phyloP scores from a whole-genome alignment of 1,140 invertebrate species.

The Druon quercuslanigerum region DNA sequence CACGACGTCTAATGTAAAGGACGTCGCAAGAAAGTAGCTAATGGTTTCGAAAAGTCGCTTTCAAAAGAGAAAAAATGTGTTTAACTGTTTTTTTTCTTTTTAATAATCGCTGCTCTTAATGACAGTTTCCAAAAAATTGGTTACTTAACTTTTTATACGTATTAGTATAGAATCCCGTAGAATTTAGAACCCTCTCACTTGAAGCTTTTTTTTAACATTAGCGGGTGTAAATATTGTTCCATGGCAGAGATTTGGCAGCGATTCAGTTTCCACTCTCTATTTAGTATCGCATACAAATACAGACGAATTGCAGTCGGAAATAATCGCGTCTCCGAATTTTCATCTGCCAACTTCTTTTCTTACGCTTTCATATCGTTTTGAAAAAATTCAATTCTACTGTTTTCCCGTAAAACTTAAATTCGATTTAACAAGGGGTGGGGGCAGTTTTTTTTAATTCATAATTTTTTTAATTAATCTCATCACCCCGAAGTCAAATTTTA shows the following conservation, averaged over 20 bases:
- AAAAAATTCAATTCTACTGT: constrained; percentile 3
- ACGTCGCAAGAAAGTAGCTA: constrained; percentile 28
- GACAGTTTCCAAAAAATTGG: constrained; percentile 24
- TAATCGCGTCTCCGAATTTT: constrained; percentile 5
- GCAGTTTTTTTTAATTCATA: no score
- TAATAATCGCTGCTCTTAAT: not conserved
- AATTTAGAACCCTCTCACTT: not conserved
- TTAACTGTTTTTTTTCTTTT: constrained; percentile 4
- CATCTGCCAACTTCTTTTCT: not conserved
- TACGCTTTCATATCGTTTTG: not conserved
- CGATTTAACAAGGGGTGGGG: not conserved
- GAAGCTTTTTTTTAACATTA: constrained; percentile 3
- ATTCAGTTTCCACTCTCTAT: constrained; percentile 4
- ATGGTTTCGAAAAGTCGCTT: constrained; percentile 22
- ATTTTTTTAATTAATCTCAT: no score
- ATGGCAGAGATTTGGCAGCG: constrained; percentile 16
- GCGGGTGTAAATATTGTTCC: constrained; percentile 23
- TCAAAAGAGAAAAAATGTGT: constrained; percentile 9
- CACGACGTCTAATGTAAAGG: constrained; percentile 15
- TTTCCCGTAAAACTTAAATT: not conserved
- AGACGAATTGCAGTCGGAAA: not conserved
- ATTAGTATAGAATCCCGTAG: constrained; percentile 20
- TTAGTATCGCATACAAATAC: not conserved
- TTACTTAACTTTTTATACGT: constrained; percentile 29
- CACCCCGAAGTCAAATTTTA: no score